Evolutionary conservation across 2,113 vertebrate genomes (phyloP).

Genomic region (Tachuris rubrigastra): DNA sequence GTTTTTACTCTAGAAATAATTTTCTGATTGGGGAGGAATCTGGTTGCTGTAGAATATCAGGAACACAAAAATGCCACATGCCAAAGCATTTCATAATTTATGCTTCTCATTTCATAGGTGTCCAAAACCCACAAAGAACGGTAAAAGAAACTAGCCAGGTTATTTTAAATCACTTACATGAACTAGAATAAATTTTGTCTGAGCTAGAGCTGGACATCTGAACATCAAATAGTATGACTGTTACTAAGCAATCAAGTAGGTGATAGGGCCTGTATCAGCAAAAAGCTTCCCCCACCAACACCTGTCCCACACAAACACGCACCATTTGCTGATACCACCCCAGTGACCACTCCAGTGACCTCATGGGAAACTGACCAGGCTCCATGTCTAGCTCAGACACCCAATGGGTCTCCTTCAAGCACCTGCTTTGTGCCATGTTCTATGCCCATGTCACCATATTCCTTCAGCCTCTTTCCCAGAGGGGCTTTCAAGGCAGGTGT

Average conservation of each 20-base stretch:
- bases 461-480: background rate
- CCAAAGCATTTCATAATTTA: background rate
- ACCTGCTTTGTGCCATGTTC: rapidly evolving
- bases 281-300: rapidly evolving
- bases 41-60: background rate
- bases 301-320: rapidly evolving
- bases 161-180: background rate
- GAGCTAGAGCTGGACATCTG: background rate
- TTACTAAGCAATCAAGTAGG: background rate
- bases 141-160: background rate
- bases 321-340: background rate
- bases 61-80: background rate
- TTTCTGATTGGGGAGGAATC: background rate
- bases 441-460: rapidly evolving
- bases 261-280: rapidly evolving
- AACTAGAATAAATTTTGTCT: background rate
- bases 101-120: background rate
- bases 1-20: background rate
- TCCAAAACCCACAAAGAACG: background rate
- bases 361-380: rapidly evolving
- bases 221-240: background rate
- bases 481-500: background rate
- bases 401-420: rapidly evolving
- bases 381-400: background rate
- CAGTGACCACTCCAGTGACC: rapidly evolving